Evolutionary conservation across 2,888 invertebrate genomes (phyloP).

Genomic region (Stenodema calcarata): DNA sequence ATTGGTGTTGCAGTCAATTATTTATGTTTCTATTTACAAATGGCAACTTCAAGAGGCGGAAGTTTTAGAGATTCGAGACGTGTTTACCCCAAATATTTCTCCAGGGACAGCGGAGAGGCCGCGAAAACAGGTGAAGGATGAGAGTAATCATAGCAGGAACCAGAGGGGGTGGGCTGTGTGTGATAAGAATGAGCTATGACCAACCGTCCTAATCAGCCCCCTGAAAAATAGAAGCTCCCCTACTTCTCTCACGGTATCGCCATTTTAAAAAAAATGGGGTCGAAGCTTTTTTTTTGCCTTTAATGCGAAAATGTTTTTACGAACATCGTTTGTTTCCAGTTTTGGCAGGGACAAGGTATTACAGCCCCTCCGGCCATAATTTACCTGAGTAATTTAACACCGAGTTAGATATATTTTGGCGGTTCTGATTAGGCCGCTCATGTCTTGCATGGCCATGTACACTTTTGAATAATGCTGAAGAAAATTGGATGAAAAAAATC

Average conservation of each 20-base stretch:
- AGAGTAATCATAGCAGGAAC: not conserved
- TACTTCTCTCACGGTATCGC: not conserved
- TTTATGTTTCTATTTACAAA: no score
- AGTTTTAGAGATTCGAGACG: not conserved
- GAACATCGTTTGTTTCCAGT: not conserved
- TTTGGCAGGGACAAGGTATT: not conserved
- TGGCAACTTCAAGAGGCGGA: not conserved
- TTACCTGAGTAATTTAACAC: not conserved
- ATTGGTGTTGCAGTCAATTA: no score
- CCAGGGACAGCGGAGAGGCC: not conserved
- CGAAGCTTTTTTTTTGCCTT: not conserved
- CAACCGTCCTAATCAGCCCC: not conserved
- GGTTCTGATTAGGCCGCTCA: no score
- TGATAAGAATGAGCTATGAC: conserved; percentile 19
- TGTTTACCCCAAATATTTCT: not conserved
- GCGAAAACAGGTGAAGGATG: not conserved
- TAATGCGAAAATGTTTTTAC: not conserved
- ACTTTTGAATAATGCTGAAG: no score
- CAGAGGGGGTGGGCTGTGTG: conserved; percentile 3
- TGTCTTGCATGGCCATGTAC: no score
- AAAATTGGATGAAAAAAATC: no score
- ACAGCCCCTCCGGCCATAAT: not conserved
- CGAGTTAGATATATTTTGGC: no score
- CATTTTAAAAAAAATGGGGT: not conserved
- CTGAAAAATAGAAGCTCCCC: not conserved